Percentiles rank a stretch among this genome's conserved stretches.
Evolutionary conservation across 2,797 vertebrate species (phyloP).

Genomic region (Telmatherina bonti): DNA sequence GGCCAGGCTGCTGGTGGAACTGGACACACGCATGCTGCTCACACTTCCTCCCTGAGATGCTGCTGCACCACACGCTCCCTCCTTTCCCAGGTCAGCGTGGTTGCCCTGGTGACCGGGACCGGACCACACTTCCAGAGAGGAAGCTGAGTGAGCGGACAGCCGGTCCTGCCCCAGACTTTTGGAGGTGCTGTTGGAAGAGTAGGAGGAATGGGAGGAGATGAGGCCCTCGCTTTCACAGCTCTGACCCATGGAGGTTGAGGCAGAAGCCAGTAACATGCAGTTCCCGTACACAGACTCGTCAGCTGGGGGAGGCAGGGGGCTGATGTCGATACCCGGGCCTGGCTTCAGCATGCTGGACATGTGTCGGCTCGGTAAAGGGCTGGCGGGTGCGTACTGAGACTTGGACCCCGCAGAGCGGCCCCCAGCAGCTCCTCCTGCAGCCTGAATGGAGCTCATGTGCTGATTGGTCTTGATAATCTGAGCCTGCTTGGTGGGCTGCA

Average conservation of each 20-base stretch:
- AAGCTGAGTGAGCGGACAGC: slow-evolving; percentile 77
- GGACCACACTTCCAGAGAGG: slow-evolving; percentile 78
- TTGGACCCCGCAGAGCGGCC: slow-evolving; percentile 72
- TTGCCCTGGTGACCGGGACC: slow-evolving; percentile 55
- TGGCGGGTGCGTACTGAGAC: slow-evolving; percentile 87
- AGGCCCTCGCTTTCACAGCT: slow-evolving; percentile 74
- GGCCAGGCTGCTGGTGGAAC: slow-evolving; percentile 89
- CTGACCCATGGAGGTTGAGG: slow-evolving; percentile 59
- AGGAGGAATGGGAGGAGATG: slow-evolving; percentile 65
- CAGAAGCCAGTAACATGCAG: slow-evolving; percentile 63
- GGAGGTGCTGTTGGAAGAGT: slow-evolving; percentile 73
- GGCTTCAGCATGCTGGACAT: slow-evolving; percentile 79
- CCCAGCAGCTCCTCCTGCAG: slow-evolving; percentile 51
- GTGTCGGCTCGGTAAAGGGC: slow-evolving; percentile 86
- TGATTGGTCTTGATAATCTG: slow-evolving; percentile 98
- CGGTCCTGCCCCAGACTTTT: slow-evolving; percentile 80
- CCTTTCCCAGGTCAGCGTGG: slow-evolving; percentile 69
- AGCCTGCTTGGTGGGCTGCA: slow-evolving; percentile 94
- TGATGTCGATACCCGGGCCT: slow-evolving; percentile 84
- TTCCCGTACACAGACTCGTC: slow-evolving; percentile 79
- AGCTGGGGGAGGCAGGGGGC: slow-evolving; percentile 68
- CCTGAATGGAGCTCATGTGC: slow-evolving; percentile 88
- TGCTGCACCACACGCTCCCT: slow-evolving; percentile 43
- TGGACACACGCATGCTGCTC: slow-evolving; percentile 84
- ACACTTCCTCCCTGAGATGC: slow-evolving; percentile 66